These are phyloP conservation scores for Epistrophe grossulariae DNA, from an alignment of 2,888 invertebrate species.

Conservation along the genomic window DNA sequence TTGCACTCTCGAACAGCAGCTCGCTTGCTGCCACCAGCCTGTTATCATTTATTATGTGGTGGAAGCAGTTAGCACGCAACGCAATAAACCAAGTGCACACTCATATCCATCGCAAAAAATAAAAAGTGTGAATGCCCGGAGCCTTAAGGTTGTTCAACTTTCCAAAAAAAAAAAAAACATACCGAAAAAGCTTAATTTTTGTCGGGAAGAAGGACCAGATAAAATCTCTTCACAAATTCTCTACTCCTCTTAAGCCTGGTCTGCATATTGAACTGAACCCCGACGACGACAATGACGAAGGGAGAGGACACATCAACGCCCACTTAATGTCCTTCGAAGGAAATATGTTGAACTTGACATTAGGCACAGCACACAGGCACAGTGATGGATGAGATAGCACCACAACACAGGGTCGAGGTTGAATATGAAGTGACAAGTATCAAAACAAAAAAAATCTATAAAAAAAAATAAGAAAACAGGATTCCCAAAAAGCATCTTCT, in stretches of 20 bases:
- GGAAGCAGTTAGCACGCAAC: conserved; percentile 54
- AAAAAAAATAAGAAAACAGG: conserved; percentile 10
- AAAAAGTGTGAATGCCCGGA: conserved; percentile 69
- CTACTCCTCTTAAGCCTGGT: conserved; percentile 15
- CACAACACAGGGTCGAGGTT: conserved; percentile 50
- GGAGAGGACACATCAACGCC: conserved; percentile 44
- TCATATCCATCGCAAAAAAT: conserved; percentile 10
- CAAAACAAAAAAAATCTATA: conserved; percentile 7
- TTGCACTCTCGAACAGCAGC: conserved; percentile 9
- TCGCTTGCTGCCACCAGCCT: conserved; percentile 26
- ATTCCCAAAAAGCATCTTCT: conserved; percentile 11
- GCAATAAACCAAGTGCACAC: conserved; percentile 43
- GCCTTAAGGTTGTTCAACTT: conserved; percentile 66
- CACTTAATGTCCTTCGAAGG: conserved; percentile 56
- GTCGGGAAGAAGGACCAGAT: neutral
- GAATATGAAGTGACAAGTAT: conserved; percentile 35
- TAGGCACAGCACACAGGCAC: conserved; percentile 35
- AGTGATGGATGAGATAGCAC: conserved; percentile 41
- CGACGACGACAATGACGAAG: neutral
- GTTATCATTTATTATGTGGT: conserved; percentile 11
- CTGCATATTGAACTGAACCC: neutral
- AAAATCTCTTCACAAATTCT: conserved; percentile 2
- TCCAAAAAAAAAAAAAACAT: conserved; percentile 31
- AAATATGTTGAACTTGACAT: conserved; percentile 70
- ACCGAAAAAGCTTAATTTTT: conserved; percentile 37